Conservation (phyloP, 2,888 invertebrate species). For the Fabriciana adippe region DNA sequence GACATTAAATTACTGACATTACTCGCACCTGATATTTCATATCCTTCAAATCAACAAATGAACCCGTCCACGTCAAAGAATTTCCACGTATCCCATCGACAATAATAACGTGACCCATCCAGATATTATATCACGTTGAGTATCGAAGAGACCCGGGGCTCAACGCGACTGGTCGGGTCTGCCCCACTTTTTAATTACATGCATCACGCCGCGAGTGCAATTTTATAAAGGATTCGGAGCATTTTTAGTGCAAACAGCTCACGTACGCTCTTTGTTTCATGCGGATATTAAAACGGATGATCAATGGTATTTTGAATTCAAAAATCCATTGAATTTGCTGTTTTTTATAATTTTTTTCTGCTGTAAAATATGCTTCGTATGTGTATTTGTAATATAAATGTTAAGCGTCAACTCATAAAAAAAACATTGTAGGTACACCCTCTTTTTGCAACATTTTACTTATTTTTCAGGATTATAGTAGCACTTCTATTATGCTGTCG, state of each 20-base stretch:
- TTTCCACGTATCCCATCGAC: slow-evolving; percentile 49
- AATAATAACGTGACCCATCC: slow-evolving; percentile 36
- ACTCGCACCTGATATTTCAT: neutral
- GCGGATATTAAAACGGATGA: slow-evolving; percentile 42
- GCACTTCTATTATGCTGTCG: too few relatives aligned
- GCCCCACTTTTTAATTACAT: slow-evolving; percentile 77
- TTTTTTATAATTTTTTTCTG: slow-evolving; percentile 13
- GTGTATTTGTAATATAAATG: neutral
- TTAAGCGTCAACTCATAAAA: neutral
- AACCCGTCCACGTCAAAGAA: slow-evolving; percentile 54
- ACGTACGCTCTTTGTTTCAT: slow-evolving; percentile 46
- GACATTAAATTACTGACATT: slow-evolving; percentile 13
- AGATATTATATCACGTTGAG: slow-evolving; percentile 38
- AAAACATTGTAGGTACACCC: too few relatives aligned
- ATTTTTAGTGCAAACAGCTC: slow-evolving; percentile 50
- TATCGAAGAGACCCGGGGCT: slow-evolving; percentile 40
- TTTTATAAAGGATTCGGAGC: slow-evolving; percentile 68
- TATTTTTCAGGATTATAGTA: too few relatives aligned
- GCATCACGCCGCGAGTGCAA: slow-evolving; percentile 68
- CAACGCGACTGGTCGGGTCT: slow-evolving; percentile 50
- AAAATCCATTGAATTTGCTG: slow-evolving; percentile 22
- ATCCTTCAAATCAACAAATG: slow-evolving; percentile 55
- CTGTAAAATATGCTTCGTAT: neutral
- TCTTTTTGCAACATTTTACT: too few relatives aligned
- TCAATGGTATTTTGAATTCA: slow-evolving; percentile 30